Base-by-base conservation (phyloP, 2,113 vertebrate genomes). In the Pseudopipra pipra region DNA sequence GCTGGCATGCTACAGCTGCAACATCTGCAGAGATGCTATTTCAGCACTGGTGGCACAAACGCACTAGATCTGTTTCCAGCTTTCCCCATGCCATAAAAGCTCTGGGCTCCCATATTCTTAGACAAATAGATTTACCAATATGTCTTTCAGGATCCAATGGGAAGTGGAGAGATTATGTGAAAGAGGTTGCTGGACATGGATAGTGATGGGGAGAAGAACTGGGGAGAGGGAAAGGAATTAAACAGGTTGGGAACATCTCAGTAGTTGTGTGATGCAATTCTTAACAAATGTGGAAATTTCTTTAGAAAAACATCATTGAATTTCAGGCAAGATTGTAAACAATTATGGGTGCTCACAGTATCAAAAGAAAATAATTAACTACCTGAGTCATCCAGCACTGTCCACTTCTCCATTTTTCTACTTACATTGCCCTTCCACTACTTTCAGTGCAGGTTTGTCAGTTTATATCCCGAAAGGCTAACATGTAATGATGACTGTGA, bases 11-110 rank as follows among this genome's bases (percentile, higher is more conserved):
- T 65, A 25, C 0, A 0, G 9, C 68, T 68, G 37, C 74, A 93
- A 47, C 62, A 70, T 87, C 89, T 89, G 81, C 7, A 2, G 28
- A 87, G 39, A 47, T 68, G 33, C 14, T 73, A 9, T 87, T 94
- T 51, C 81, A 83, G 66, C n/a, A 33, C n/a, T 73, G 39, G 55
- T 94, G 49, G 58, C 66, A 89, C 25, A 23, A 61, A 91, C 41
- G 28, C 41, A 61, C 6, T 46, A 59, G 31, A 30, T 75, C n/a
- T 75, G 12, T 56, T 82, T 89, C 70, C 70, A 91, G 2, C n/a
- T 79, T 81, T 61, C 14, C 37, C 46, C 33, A 70, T 77, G 46
- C 13, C 5, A 2, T 87, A 73, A 88, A 80, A 87, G 21, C 39
- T 88, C 43, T 90, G 46, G 28, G 12, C 11, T 94, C 43, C 51